Conservation (phyloP, 2,113 vertebrate species). For the Ibidorhyncha struthersii region DNA sequence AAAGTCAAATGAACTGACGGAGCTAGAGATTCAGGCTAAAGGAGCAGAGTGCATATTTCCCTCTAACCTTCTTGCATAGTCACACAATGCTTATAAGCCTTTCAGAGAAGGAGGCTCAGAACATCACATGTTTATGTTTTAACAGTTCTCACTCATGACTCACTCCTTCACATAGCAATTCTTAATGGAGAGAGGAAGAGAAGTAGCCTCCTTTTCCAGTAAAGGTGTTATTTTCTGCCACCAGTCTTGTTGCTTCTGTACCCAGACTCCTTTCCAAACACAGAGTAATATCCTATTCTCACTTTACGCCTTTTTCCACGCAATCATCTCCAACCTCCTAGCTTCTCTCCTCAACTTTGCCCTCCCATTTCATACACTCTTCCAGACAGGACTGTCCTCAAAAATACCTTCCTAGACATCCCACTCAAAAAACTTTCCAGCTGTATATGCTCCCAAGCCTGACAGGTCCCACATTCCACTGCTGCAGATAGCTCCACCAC, state of each 20-base stretch:
- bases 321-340: neutral
- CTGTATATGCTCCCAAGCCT: neutral
- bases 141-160: neutral
- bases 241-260: neutral
- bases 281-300: neutral
- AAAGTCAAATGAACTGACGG: constrained; percentile 5
- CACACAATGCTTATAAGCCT: neutral
- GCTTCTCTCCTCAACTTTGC: neutral
- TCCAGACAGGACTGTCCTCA: neutral
- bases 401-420: neutral
- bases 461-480: neutral
- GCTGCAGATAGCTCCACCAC: neutral
- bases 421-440: neutral
- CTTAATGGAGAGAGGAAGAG: neutral
- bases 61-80: neutral
- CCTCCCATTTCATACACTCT: neutral
- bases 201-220: neutral
- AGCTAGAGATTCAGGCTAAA: constrained; percentile 40
- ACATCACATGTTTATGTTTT: neutral
- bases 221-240: neutral
- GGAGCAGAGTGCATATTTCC: neutral
- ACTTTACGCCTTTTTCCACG: neutral
- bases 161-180: neutral
- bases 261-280: neutral
- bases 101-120: neutral